phyloP scores from a whole-genome alignment of 2,888 invertebrate species.

The Conchocele bisecta region DNA sequence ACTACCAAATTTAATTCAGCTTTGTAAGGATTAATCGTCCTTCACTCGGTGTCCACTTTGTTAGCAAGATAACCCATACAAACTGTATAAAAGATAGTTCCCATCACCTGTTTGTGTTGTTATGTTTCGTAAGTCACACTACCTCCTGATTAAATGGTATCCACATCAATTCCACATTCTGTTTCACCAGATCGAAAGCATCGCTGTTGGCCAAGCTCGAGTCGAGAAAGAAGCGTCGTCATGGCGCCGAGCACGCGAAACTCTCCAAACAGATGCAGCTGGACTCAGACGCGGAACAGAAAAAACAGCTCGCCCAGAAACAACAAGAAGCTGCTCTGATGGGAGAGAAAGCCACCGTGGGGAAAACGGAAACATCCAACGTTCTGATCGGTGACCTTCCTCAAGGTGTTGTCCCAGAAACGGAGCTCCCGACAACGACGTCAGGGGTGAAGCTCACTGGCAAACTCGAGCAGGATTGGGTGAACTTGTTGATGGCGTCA shows the following conservation, averaged over 20 bases:
- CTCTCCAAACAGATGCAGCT: constrained; percentile 69
- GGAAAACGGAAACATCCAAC: constrained; percentile 46
- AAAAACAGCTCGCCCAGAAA: constrained; percentile 57
- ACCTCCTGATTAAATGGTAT: too few relatives aligned
- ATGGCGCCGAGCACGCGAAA: constrained; percentile 68
- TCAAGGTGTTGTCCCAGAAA: constrained; percentile 21
- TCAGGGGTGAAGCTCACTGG: constrained; percentile 61
- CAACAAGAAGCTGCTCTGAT: constrained; percentile 59
- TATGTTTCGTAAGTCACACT: too few relatives aligned
- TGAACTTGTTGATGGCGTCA: constrained; percentile 80
- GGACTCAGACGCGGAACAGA: constrained; percentile 66
- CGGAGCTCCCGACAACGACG: constrained; percentile 1
- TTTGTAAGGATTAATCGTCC: too few relatives aligned
- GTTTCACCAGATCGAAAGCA: constrained; percentile 57
- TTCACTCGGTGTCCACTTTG: too few relatives aligned
- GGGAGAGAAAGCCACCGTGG: constrained; percentile 40
- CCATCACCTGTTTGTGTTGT: too few relatives aligned
- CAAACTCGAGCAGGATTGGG: constrained; percentile 79
- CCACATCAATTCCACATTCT: too few relatives aligned
- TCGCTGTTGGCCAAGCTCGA: constrained; percentile 73
- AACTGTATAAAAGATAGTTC: too few relatives aligned
- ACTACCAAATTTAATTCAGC: too few relatives aligned
- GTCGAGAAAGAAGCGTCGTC: constrained; percentile 71
- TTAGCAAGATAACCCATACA: too few relatives aligned
- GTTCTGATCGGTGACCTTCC: constrained; percentile 46